A percentile compares a stretch with the other conserved stretches of the same genome.
These are phyloP conservation scores for Rhaphigaster nebulosa DNA, from an alignment of 2,888 invertebrate genomes.

Conservation along the genomic window DNA sequence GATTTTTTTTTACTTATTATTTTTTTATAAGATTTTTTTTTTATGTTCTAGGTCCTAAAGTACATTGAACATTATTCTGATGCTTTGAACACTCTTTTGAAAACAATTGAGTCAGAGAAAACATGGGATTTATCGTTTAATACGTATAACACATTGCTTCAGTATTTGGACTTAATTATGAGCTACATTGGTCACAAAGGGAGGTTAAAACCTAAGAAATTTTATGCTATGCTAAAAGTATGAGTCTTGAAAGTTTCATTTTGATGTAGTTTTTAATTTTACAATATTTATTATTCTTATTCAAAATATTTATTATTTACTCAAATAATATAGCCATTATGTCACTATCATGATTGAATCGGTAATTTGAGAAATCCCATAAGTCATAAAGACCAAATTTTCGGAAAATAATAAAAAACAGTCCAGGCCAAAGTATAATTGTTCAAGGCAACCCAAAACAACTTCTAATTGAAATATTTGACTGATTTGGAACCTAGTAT, in stretches of 20 bases:
- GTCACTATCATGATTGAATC: background rate
- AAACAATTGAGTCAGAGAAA: slow-evolving; percentile 80
- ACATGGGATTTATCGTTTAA: slow-evolving; percentile 79
- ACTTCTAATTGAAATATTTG: no score
- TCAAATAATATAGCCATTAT: background rate
- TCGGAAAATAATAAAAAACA: no score
- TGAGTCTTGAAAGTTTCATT: background rate
- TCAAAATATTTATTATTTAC: background rate
- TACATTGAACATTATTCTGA: slow-evolving; percentile 83
- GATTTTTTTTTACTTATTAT: background rate
- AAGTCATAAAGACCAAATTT: no score
- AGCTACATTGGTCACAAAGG: slow-evolving; percentile 78
- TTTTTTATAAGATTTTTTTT: slow-evolving; percentile 48
- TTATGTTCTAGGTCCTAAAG: slow-evolving; percentile 76
- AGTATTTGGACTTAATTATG: slow-evolving; percentile 77
- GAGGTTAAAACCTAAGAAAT: slow-evolving; percentile 80
- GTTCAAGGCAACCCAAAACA: no score
- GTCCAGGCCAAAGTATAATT: no score
- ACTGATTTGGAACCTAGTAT: no score
- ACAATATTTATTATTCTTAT: background rate
- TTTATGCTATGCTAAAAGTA: slow-evolving; percentile 79
- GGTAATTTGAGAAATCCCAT: no score
- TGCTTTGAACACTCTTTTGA: slow-evolving; percentile 79
- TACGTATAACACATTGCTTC: slow-evolving; percentile 75
- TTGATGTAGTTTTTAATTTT: background rate